Conservation (phyloP, 2,888 invertebrate genomes). For the Prosopocoilus inquinatus region DNA sequence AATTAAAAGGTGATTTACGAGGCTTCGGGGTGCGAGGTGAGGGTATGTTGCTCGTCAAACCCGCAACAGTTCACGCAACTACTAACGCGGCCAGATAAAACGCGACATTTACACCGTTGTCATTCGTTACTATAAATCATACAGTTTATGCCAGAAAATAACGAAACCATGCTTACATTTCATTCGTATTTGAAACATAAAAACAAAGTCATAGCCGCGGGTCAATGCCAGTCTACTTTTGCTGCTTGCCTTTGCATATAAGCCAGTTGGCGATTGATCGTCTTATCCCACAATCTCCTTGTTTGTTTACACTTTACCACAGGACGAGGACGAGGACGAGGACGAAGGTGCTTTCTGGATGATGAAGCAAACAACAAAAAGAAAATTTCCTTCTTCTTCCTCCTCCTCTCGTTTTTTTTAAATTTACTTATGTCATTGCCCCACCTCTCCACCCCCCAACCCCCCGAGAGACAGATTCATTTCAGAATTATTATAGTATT, state of each 20-base stretch:
- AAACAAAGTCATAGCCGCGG: conserved; percentile 28
- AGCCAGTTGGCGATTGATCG: conserved; percentile 30
- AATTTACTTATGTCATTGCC: too few relatives aligned
- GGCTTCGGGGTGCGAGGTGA: conserved; percentile 24
- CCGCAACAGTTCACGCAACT: conserved; percentile 30
- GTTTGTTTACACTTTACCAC: too few relatives aligned
- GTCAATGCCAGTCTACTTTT: conserved; percentile 28
- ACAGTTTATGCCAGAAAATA: conserved; percentile 35
- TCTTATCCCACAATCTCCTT: conserved; percentile 23
- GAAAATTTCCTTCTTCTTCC: too few relatives aligned
- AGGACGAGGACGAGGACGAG: too few relatives aligned
- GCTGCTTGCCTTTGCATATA: conserved; percentile 30
- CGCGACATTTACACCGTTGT: conserved; percentile 36
- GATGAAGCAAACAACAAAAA: too few relatives aligned
- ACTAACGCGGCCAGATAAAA: conserved; percentile 33
- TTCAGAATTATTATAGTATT: too few relatives aligned
- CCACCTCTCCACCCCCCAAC: too few relatives aligned
- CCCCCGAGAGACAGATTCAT: too few relatives aligned
- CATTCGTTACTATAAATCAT: conserved; percentile 35
- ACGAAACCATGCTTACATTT: conserved; percentile 34
- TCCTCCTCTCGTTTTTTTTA: too few relatives aligned
- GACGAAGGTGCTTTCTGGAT: too few relatives aligned
- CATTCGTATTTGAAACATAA: conserved; percentile 32
- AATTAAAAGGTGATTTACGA: conserved; percentile 35
- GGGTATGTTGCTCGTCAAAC: conserved; percentile 32